Percentiles rank a stretch among this genome's conserved stretches.
These are phyloP conservation scores for Protobothrops mucrosquamatus DNA, from an alignment of 2,113 vertebrate species.

Conservation along the genomic window DNA sequence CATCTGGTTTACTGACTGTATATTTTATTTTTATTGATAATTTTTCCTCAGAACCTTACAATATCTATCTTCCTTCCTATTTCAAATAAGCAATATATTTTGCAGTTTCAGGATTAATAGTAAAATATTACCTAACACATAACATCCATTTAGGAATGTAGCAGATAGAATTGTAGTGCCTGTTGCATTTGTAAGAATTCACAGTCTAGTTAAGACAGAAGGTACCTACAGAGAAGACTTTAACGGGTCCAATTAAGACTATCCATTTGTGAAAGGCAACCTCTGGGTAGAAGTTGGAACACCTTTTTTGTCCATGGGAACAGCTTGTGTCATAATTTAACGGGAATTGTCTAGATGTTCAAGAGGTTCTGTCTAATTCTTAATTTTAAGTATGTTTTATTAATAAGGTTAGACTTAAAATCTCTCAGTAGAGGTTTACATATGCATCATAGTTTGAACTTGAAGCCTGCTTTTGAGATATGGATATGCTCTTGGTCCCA, in stretches of 20 bases:
- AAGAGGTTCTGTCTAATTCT: neutral
- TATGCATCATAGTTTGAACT: slow-evolving; percentile 43
- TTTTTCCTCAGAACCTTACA: fast-evolving
- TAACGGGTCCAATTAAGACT: slow-evolving; percentile 63
- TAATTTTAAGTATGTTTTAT: slow-evolving; percentile 29
- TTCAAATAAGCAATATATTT: neutral
- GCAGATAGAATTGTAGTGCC: slow-evolving; percentile 24
- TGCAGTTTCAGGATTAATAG: neutral
- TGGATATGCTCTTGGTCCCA: slow-evolving; percentile 66
- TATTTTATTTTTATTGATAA: neutral
- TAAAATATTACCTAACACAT: slow-evolving; percentile 15
- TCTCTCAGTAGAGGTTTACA: slow-evolving; percentile 40
- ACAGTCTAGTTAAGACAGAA: slow-evolving; percentile 48
- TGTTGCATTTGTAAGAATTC: slow-evolving; percentile 45
- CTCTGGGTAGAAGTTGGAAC: neutral
- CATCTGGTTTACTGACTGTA: neutral
- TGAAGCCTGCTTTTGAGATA: slow-evolving; percentile 56
- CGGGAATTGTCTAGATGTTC: neutral
- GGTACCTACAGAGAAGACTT: slow-evolving; percentile 49
- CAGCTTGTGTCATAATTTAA: slow-evolving; percentile 8
- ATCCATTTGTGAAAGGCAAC: slow-evolving; percentile 48
- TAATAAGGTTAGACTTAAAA: slow-evolving; percentile 33
- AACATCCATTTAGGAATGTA: slow-evolving; percentile 33
- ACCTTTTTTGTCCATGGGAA: slow-evolving; percentile 33
- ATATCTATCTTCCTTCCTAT: neutral